These are phyloP conservation scores for Acanthosoma haemorrhoidale DNA, from an alignment of 2,888 invertebrate species.

Conservation along the genomic window DNA sequence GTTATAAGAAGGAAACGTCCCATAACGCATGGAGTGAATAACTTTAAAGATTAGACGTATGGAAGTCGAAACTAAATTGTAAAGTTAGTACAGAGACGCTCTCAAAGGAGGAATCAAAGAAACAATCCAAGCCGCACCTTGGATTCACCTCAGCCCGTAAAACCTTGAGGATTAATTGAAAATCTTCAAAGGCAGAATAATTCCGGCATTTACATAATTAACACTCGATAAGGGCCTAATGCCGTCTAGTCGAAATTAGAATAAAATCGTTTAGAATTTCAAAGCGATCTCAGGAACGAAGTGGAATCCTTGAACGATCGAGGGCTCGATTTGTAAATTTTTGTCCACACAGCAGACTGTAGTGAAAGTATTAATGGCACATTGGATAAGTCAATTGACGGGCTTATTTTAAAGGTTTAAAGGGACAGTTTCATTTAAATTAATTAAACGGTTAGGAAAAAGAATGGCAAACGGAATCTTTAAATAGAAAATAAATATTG, in stretches of 20 bases:
- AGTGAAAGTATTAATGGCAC: too few relatives aligned
- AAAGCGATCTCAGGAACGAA: not conserved
- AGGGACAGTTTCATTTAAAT: too few relatives aligned
- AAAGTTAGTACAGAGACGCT: not conserved
- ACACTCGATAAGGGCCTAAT: not conserved
- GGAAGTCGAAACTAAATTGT: not conserved
- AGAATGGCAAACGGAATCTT: too few relatives aligned
- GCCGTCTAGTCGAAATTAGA: not conserved
- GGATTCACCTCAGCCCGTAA: not conserved
- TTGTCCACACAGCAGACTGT: too few relatives aligned
- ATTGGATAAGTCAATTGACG: too few relatives aligned
- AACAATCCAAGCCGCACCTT: constrained; percentile 7
- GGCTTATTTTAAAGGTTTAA: too few relatives aligned
- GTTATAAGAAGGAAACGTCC: too few relatives aligned
- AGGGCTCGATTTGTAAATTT: not conserved
- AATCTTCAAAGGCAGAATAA: not conserved
- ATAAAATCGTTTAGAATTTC: constrained; percentile 14
- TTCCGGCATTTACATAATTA: constrained; percentile 12
- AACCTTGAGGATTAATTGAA: constrained; percentile 10
- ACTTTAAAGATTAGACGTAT: too few relatives aligned
- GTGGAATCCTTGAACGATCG: not conserved
- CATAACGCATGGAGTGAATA: too few relatives aligned
- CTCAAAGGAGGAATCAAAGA: not conserved
- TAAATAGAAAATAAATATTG: too few relatives aligned
- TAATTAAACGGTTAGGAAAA: too few relatives aligned